phyloP scores from a whole-genome alignment of 2,113 vertebrate genomes.

The Formicarius rufipectus region DNA sequence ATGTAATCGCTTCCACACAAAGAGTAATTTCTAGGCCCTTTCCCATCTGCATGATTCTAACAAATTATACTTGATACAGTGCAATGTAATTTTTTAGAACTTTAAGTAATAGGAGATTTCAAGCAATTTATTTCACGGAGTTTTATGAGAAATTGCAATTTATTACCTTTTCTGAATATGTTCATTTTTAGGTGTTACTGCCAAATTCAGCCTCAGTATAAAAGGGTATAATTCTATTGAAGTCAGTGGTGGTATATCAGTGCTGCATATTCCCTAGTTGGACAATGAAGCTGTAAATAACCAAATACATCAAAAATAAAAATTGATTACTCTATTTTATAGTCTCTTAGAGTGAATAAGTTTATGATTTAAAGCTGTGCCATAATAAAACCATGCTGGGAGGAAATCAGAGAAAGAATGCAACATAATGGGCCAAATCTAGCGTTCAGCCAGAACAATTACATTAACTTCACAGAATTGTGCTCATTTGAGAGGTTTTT shows the following conservation, averaged over 20 bases:
- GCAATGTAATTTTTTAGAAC: neutral
- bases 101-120: neutral
- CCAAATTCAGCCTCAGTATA: conserved; percentile 46
- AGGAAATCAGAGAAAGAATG: conserved; percentile 36
- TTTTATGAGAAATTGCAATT: conserved; percentile 45
- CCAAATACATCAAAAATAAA: conserved; percentile 64
- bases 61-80: neutral
- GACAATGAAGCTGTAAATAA: conserved; percentile 66
- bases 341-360: conserved; percentile 67
- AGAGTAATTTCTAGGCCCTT: neutral
- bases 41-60: neutral
- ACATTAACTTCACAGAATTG: neutral
- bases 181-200: conserved; percentile 44
- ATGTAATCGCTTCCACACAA: neutral
- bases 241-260: conserved; percentile 40
- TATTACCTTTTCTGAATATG: conserved; percentile 31
- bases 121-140: neutral
- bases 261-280: conserved; percentile 31
- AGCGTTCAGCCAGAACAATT: conserved; percentile 15
- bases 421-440: conserved; percentile 47
- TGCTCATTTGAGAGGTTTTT: neutral
- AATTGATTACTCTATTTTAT: conserved; percentile 64
- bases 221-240: conserved; percentile 47
- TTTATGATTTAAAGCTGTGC: conserved; percentile 53
- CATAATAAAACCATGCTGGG: conserved; percentile 27